Conservation (phyloP, 2,113 vertebrate genomes). For the Hydropotes inermis region DNA sequence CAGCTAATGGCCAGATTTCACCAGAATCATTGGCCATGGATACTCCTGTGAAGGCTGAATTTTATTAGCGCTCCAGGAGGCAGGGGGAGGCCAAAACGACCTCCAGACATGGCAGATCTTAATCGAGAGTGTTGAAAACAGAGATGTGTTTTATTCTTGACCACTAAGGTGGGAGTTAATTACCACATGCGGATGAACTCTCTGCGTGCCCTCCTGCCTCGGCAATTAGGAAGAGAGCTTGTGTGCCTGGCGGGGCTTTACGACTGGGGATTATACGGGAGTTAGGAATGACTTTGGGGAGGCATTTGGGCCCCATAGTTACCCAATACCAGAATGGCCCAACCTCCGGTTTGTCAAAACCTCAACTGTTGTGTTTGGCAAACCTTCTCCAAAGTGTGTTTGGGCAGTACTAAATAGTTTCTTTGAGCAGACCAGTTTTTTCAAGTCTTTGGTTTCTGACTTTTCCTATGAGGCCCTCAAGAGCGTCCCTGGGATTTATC, state of each 20-base stretch:
- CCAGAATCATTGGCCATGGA: background rate
- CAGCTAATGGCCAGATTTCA: background rate
- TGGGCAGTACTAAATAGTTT: background rate
- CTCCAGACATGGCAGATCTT: slow-evolving; percentile 10
- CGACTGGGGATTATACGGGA: background rate
- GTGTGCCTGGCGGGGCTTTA: background rate
- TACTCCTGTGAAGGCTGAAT: background rate
- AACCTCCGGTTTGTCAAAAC: slow-evolving; percentile 17
- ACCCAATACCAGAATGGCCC: background rate
- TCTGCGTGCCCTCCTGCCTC: background rate
- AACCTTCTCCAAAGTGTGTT: background rate
- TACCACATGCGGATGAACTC: background rate
- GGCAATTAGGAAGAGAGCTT: slow-evolving; percentile 21
- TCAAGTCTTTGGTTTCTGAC: background rate
- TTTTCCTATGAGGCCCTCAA: background rate
- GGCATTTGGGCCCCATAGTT: background rate
- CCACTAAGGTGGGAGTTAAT: slow-evolving; percentile 37
- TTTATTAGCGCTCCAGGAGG: slow-evolving; percentile 1
- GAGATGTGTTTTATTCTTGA: slow-evolving; percentile 34
- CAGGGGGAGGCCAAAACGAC: background rate
- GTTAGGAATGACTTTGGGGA: background rate
- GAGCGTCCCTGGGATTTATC: background rate
- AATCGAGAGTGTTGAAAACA: slow-evolving; percentile 35
- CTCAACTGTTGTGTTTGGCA: slow-evolving; percentile 19
- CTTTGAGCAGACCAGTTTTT: background rate